A percentile compares a stretch with the other conserved stretches of the same genome.
These are phyloP conservation scores for Metaphire vulgaris DNA, from an alignment of 1,140 invertebrate genomes.

Conservation along the genomic window DNA sequence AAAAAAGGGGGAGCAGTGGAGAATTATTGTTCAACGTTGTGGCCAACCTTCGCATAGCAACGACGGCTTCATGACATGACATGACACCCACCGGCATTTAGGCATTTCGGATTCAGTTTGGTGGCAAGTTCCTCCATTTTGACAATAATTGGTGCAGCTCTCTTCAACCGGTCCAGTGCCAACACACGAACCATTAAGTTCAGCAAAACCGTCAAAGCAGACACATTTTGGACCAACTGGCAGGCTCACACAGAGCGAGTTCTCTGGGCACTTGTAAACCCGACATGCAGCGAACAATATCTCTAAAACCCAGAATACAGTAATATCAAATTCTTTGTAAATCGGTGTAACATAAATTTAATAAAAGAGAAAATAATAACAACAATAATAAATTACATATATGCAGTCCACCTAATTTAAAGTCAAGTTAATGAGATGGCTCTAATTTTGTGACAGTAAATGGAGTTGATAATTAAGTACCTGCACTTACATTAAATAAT, in stretches of 20 bases:
- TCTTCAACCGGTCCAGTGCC: not conserved
- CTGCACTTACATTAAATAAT: too few relatives aligned
- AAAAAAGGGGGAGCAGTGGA: too few relatives aligned
- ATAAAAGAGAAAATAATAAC: not conserved
- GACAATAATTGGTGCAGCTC: conserved; percentile 1
- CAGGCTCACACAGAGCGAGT: not conserved
- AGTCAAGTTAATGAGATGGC: not conserved
- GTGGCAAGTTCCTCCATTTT: not conserved
- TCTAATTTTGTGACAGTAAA: not conserved
- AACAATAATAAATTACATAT: not conserved
- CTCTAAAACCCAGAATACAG: not conserved
- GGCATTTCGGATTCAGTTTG: conserved; percentile 8
- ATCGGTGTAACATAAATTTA: not conserved
- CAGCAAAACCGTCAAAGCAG: conserved; percentile 3
- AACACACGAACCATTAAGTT: not conserved
- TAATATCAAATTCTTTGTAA: not conserved
- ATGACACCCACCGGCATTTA: not conserved
- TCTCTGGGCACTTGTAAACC: not conserved
- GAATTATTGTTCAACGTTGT: too few relatives aligned
- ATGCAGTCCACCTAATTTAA: not conserved
- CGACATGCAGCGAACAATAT: not conserved
- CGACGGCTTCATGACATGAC: too few relatives aligned
- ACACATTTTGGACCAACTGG: not conserved
- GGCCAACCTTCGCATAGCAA: too few relatives aligned
- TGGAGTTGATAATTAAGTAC: not conserved